A percentile compares a stretch with the other conserved stretches of the same genome.
Evolutionary conservation across 2,113 vertebrate genomes (phyloP).

Genomic region (Nycticryphes semicollaris): DNA sequence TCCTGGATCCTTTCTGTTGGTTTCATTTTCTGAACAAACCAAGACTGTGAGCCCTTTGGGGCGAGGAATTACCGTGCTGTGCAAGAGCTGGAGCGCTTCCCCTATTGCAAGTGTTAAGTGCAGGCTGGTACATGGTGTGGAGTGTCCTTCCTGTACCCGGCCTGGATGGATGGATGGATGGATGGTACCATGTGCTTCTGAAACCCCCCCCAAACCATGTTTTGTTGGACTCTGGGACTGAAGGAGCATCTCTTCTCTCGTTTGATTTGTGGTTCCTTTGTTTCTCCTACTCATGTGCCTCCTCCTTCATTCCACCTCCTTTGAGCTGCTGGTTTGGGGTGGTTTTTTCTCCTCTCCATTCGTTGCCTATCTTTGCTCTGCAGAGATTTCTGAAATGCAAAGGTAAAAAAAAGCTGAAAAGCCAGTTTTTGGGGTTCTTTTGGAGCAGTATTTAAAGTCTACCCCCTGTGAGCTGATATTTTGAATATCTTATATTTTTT

Average conservation of each 20-base stretch:
- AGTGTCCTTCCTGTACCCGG: not conserved
- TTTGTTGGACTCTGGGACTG: not conserved
- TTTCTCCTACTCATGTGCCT: not conserved
- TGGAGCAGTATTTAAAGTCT: not conserved
- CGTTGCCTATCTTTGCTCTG: not conserved
- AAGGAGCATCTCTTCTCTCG: not conserved
- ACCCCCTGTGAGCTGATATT: not conserved
- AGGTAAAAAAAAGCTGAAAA: slow-evolving; percentile 20
- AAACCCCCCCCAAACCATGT: not conserved
- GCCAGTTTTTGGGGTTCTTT: not conserved
- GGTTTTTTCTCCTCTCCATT: slow-evolving; percentile 5
- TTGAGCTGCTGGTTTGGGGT: not conserved
- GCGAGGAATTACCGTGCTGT: not conserved
- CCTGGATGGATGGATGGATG: not conserved
- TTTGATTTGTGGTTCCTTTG: not conserved
- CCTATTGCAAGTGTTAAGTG: not conserved
- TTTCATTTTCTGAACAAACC: not conserved
- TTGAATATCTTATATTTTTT: not conserved
- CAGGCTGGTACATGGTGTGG: not conserved
- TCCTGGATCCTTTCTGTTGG: not conserved
- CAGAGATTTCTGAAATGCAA: not conserved
- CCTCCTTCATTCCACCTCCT: not conserved
- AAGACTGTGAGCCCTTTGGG: slow-evolving; percentile 54
- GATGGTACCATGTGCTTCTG: not conserved
- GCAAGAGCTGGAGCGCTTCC: not conserved